Evolutionary conservation across 2,888 invertebrate species (phyloP), one percentile per base, ranked within the genome.

Genomic region (Cosmia trapezina): DNA sequence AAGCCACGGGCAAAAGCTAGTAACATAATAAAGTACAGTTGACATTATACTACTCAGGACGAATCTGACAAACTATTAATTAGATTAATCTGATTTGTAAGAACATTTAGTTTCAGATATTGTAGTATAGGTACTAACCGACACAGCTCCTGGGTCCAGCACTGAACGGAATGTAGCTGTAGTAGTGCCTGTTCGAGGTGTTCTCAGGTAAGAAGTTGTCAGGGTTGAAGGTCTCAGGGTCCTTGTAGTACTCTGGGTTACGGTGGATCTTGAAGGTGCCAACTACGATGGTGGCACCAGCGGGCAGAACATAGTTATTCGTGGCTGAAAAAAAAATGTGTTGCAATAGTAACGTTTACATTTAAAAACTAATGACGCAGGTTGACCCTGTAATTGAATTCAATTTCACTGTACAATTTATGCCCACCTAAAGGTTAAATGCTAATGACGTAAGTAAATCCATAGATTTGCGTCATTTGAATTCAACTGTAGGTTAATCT

Each of bases 131-230:
- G 12, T 41, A 80, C 96, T 94, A 88, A 97, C 97, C 98, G 28
- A 98, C 98, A 89, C 98, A 98, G 85, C 98, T 98, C 81, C 98
- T 96, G 5, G 98, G 98, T 51, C 98, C 98, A 64, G 98, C 98
- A 73, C 98, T 98, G 96, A 98, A 98, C 0, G 98, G 98, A 78
- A 98, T 97, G 90, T 97, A 98, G 77, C 98, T 97, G 90, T 98
- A 98, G 89, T 98, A 98, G 86, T 98, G 98, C 61, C 98, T 96
- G 83, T 97, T 97, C 19, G 97, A 97, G 22, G 97, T 97, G 70
- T 97, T 97, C 89, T 98, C 98, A 0, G 98, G 98, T 53, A 98
- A 92, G 96, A 98, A 98, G 90, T 98, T 98, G 88, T 98, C 98
- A 0, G 98, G 98, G 91, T 98, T 96, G 92, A 98, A 98, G 71